Evolutionary conservation across 2,797 vertebrate species (phyloP).

Genomic region (Channallabes apus): DNA sequence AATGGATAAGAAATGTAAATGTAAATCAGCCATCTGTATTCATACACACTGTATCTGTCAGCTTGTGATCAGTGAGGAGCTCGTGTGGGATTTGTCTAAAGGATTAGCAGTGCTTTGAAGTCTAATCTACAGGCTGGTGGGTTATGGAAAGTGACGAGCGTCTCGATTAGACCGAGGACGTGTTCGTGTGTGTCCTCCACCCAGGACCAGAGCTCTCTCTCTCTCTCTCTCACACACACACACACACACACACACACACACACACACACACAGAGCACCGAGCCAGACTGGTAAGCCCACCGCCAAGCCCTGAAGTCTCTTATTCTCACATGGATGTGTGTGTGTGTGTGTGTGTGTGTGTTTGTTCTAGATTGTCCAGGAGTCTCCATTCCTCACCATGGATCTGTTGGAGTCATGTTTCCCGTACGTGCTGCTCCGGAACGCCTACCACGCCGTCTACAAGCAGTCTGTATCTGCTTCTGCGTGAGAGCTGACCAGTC

Average conservation of each 20-base stretch:
- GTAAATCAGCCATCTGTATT: slow-evolving; percentile 19
- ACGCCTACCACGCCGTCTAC: slow-evolving; percentile 98
- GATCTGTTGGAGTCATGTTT: slow-evolving; percentile 98
- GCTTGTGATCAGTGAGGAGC: slow-evolving; percentile 33
- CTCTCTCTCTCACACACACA: neutral
- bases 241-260: neutral
- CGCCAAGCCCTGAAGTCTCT: slow-evolving; percentile 10
- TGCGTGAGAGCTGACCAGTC: slow-evolving; percentile 50
- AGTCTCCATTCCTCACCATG: slow-evolving; percentile 98
- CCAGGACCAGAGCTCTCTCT: slow-evolving; percentile 8
- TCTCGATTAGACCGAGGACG: slow-evolving; percentile 24
- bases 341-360: too few species aligned
- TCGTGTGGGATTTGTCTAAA: slow-evolving; percentile 40
- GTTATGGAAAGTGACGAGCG: slow-evolving; percentile 39
- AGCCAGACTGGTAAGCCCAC: neutral
- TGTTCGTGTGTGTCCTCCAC: slow-evolving; percentile 12
- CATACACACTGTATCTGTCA: neutral
- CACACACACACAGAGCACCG: neutral
- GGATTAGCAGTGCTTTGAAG: slow-evolving; percentile 47
- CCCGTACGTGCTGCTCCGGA: slow-evolving; percentile 95
- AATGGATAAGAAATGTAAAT: too few species aligned
- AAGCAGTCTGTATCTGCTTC: slow-evolving; percentile 54
- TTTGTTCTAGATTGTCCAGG: slow-evolving; percentile 89
- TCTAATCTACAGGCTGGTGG: slow-evolving; percentile 33
- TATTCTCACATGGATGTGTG: slow-evolving; percentile 11